Evolutionary conservation across 2,113 vertebrate species (phyloP).

Genomic region (Actenoides lindsayi): DNA sequence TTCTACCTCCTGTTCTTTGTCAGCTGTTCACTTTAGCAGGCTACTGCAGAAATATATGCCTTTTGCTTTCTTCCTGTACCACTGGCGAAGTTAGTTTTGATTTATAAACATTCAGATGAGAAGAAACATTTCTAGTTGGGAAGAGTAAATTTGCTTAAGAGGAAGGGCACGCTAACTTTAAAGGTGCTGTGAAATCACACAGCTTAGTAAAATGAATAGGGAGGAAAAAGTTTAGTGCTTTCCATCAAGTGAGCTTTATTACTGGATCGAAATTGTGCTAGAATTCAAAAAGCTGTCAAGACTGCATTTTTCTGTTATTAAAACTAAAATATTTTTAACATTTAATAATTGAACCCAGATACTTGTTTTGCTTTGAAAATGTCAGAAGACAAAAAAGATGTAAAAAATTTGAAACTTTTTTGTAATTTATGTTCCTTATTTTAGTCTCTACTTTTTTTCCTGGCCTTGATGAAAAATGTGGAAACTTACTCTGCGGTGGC

Average conservation of each 20-base stretch:
- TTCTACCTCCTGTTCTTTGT: neutral
- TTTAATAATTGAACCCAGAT: neutral
- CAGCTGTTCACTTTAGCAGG: neutral
- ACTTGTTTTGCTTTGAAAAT: neutral
- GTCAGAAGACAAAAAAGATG: neutral
- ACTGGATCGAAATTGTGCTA: neutral
- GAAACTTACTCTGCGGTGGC: neutral
- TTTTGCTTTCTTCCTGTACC: neutral
- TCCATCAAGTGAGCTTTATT: neutral
- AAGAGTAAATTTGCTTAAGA: neutral
- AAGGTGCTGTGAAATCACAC: neutral
- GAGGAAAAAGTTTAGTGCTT: neutral
- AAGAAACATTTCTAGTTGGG: neutral
- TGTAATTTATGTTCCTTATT: neutral
- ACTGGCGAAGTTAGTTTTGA: neutral
- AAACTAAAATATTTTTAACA: neutral
- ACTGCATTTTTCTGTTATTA: neutral
- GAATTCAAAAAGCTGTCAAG: neutral
- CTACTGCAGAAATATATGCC: neutral
- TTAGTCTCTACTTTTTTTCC: neutral
- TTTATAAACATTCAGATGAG: neutral
- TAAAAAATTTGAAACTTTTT: neutral
- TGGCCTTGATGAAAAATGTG: neutral
- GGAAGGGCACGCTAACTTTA: neutral
- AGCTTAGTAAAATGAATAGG: neutral